Evolutionary conservation across 2,888 invertebrate species (phyloP).

Genomic region (Agonopterix arenella): DNA sequence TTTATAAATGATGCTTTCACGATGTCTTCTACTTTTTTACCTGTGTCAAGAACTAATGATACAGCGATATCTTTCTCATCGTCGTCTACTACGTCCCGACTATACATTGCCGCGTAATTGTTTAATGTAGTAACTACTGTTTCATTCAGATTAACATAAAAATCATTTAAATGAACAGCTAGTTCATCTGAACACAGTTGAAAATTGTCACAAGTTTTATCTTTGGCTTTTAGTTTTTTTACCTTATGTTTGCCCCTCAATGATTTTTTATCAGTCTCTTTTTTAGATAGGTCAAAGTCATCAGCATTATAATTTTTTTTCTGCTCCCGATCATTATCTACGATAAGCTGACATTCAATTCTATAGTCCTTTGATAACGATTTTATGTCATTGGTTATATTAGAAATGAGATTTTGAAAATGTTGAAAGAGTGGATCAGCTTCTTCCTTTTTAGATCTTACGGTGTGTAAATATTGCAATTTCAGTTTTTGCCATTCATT

Average conservation of each 20-base stretch:
- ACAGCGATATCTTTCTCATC: slow-evolving; percentile 26
- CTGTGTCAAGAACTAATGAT: slow-evolving; percentile 21
- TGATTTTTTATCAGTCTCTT: too few relatives aligned
- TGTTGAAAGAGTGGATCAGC: slow-evolving; percentile 21
- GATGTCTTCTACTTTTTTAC: slow-evolving; percentile 18
- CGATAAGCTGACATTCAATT: slow-evolving; percentile 14
- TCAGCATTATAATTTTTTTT: too few relatives aligned
- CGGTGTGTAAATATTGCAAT: slow-evolving; percentile 13
- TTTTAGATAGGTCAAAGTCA: too few relatives aligned
- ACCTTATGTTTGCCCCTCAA: too few relatives aligned
- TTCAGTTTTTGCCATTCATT: slow-evolving; percentile 27
- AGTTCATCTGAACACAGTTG: slow-evolving; percentile 47
- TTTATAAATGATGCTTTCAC: slow-evolving; percentile 26
- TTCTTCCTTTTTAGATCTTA: slow-evolving; percentile 3
- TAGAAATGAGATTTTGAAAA: slow-evolving; percentile 30
- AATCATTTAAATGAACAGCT: slow-evolving; percentile 29
- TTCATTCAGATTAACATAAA: slow-evolving; percentile 38
- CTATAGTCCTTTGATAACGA: slow-evolving; percentile 26
- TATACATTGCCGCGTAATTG: slow-evolving; percentile 52
- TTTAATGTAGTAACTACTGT: slow-evolving; percentile 34
- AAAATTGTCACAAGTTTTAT: slow-evolving; percentile 24
- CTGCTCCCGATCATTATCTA: too few relatives aligned
- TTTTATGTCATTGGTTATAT: slow-evolving; percentile 25
- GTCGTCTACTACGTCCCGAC: slow-evolving; percentile 33
- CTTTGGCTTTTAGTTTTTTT: neutral